Percentiles rank a stretch among this genome's conserved stretches.
phyloP scores from a whole-genome alignment of 2,888 invertebrate genomes.

The Stictocephala bisonia region DNA sequence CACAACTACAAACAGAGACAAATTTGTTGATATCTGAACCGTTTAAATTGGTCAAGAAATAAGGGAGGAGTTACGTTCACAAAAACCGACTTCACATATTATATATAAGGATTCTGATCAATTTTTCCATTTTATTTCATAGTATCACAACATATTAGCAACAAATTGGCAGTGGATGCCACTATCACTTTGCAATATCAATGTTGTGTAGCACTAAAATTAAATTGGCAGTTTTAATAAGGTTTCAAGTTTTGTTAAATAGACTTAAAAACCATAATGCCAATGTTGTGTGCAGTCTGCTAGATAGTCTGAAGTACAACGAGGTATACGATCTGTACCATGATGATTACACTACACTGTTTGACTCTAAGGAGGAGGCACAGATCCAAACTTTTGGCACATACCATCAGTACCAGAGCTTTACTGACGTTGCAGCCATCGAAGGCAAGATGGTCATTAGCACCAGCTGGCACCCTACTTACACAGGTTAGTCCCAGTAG shows the following conservation, averaged over 20 bases:
- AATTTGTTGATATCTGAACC: too few relatives aligned
- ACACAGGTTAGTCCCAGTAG: constrained; percentile 53
- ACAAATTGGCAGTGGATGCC: too few relatives aligned
- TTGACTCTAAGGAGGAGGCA: constrained; percentile 38
- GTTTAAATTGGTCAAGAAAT: too few relatives aligned
- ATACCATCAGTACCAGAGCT: constrained; percentile 60
- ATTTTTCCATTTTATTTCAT: too few relatives aligned
- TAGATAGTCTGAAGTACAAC: constrained; percentile 51
- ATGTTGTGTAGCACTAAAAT: too few relatives aligned
- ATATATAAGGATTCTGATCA: too few relatives aligned
- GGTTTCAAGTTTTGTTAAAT: not conserved
- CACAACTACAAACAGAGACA: too few relatives aligned
- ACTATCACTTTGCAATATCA: too few relatives aligned
- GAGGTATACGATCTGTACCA: constrained; percentile 55
- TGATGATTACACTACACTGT: constrained; percentile 54
- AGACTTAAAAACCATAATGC: not conserved
- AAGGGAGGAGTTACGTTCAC: too few relatives aligned
- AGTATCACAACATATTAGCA: too few relatives aligned
- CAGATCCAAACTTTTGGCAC: constrained; percentile 25
- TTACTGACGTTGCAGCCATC: constrained; percentile 60
- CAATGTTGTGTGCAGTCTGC: constrained; percentile 22
- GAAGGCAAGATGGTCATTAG: constrained; percentile 60
- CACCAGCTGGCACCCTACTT: constrained; percentile 62
- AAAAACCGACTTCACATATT: too few relatives aligned
- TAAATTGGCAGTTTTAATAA: not conserved